A percentile compares a stretch with the other conserved stretches of the same genome.
These are phyloP conservation scores for Endomychus coccineus DNA, from an alignment of 2,888 invertebrate genomes.

Conservation along the genomic window DNA sequence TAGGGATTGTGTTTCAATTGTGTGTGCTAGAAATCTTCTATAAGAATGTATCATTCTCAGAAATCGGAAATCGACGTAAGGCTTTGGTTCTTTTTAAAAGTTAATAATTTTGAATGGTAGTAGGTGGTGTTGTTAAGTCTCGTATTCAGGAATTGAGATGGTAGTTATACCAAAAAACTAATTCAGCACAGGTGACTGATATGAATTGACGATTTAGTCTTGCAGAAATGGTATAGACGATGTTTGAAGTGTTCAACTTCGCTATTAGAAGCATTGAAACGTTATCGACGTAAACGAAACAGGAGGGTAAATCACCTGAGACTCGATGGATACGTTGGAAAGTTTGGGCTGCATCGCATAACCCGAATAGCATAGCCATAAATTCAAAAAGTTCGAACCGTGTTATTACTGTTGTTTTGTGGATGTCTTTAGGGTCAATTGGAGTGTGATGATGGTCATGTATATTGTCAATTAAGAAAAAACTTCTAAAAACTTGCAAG, in stretches of 20 bases:
- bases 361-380: constrained; percentile 10
- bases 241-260: constrained; percentile 9
- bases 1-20: constrained; percentile 15
- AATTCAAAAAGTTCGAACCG: constrained; percentile 17
- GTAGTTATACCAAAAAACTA: constrained; percentile 23
- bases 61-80: constrained; percentile 16
- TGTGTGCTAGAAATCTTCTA: constrained; percentile 15
- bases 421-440: constrained; percentile 27
- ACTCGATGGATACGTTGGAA: constrained; percentile 13
- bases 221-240: too few species aligned
- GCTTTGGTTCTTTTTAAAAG: constrained; percentile 10
- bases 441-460: constrained; percentile 40
- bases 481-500: constrained; percentile 27
- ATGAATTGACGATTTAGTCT: too few species aligned
- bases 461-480: constrained; percentile 30
- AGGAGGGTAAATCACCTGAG: constrained; percentile 7
- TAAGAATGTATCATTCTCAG: constrained; percentile 22
- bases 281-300: constrained; percentile 12
- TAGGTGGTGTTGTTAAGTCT: constrained; percentile 25
- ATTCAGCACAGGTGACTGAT: constrained; percentile 22
- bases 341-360: constrained; percentile 16
- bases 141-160: constrained; percentile 27
- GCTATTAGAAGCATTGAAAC: constrained; percentile 5
- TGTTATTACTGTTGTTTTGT: constrained; percentile 15
- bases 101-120: constrained; percentile 27